Evolutionary conservation across 2,888 invertebrate genomes (phyloP).

Genomic region (Sympetrum striolatum): DNA sequence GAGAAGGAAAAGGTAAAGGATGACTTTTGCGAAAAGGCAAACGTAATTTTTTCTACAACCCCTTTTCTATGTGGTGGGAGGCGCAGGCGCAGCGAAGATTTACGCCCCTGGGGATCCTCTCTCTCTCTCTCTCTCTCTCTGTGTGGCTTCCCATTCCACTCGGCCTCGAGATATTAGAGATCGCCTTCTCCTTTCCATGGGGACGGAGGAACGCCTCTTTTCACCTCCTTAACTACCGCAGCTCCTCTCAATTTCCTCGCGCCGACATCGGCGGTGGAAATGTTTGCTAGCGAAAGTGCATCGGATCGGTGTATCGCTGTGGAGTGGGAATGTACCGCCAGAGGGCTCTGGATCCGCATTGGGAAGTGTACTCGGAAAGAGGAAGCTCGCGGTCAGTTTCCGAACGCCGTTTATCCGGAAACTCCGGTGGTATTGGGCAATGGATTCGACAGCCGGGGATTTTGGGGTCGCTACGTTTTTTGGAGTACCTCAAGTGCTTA

Average conservation of each 20-base stretch:
- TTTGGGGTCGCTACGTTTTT: no score
- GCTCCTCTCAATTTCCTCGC: neutral
- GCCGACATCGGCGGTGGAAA: neutral
- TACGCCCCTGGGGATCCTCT: neutral
- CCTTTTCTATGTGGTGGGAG: neutral
- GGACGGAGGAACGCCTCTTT: neutral
- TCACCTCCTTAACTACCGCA: neutral
- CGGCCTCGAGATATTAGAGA: neutral
- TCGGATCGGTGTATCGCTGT: no score
- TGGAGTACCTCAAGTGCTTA: no score
- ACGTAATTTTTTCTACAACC: neutral
- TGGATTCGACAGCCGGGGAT: no score
- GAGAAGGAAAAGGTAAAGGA: neutral
- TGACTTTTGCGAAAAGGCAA: neutral
- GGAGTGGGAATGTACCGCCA: no score
- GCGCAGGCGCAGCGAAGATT: neutral
- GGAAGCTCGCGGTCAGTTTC: no score
- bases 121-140: no score
- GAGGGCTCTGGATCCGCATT: no score
- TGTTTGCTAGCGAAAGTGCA: no score
- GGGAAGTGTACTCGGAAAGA: no score
- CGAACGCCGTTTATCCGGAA: no score
- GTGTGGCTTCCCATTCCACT: neutral
- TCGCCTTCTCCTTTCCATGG: neutral
- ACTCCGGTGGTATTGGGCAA: no score